Conservation (phyloP, 1,140 invertebrate genomes). For the Cephus cinctus region DNA sequence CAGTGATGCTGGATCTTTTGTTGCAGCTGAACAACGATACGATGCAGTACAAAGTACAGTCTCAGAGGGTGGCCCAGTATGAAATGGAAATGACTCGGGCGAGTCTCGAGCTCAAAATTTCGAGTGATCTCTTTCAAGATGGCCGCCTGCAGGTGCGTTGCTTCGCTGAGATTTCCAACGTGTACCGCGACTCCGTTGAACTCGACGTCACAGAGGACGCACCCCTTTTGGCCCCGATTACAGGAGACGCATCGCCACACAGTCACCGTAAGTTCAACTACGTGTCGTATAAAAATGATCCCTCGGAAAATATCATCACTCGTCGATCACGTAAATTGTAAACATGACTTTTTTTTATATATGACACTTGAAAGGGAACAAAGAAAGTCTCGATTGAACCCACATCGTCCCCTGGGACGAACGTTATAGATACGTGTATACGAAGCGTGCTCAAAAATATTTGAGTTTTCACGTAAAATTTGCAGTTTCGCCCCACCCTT, state of each 20-base stretch:
- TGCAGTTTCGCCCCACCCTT: too few relatives aligned
- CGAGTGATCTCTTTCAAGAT: constrained; percentile 38
- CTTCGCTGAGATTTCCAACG: constrained; percentile 39
- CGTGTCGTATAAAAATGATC: too few relatives aligned
- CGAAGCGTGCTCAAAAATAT: too few relatives aligned
- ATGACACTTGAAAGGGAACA: too few relatives aligned
- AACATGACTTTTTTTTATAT: too few relatives aligned
- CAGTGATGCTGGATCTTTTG: constrained; percentile 11
- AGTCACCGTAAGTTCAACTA: constrained; percentile 41
- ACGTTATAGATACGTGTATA: too few relatives aligned
- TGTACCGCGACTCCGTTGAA: constrained; percentile 42
- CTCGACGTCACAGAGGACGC: constrained; percentile 43
- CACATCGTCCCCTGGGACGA: too few relatives aligned
- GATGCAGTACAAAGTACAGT: constrained; percentile 26
- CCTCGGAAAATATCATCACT: too few relatives aligned
- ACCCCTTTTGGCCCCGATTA: constrained; percentile 47
- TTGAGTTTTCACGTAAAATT: too few relatives aligned
- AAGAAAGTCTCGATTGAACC: too few relatives aligned
- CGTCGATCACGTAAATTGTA: too few relatives aligned
- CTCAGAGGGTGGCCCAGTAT: constrained; percentile 12
- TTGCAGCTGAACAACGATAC: constrained; percentile 33
- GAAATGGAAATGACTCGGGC: constrained; percentile 36
- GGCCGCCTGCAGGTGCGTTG: constrained; percentile 40
- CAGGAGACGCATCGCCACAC: constrained; percentile 45
- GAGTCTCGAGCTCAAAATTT: constrained; percentile 39